A percentile compares a stretch with the other conserved stretches of the same genome.
Evolutionary conservation across 2,888 invertebrate species (phyloP).

Genomic region (Tinea trinotella): DNA sequence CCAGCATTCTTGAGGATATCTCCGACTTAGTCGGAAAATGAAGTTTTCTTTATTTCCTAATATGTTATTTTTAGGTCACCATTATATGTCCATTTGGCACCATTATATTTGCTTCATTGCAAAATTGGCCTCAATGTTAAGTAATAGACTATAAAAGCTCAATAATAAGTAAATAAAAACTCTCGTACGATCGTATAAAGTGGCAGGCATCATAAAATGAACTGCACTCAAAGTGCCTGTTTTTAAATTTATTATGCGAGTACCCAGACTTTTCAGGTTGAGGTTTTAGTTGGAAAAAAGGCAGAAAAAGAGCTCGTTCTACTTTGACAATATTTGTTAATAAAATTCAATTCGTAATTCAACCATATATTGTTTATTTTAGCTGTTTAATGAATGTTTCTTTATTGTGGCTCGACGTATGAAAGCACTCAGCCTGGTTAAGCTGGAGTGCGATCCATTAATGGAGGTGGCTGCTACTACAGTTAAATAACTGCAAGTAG

Average conservation of each 20-base stretch:
- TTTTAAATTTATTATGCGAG: constrained; percentile 40
- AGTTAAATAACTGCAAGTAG: no score
- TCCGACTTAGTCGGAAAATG: no score
- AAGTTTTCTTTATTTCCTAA: no score
- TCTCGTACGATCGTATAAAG: constrained; percentile 49
- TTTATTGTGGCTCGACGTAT: no score
- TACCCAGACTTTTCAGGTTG: neutral
- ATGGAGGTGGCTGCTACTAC: no score
- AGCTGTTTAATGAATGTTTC: no score
- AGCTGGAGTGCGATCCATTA: no score
- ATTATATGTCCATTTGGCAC: neutral
- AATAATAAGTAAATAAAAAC: constrained; percentile 61
- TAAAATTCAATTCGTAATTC: neutral
- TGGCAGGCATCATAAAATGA: constrained; percentile 47
- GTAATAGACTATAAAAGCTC: constrained; percentile 51
- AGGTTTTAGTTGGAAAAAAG: neutral
- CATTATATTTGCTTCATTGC: neutral
- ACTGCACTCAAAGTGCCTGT: constrained; percentile 52
- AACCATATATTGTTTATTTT: no score
- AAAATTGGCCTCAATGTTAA: neutral
- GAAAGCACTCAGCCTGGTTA: no score
- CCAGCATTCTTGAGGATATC: no score
- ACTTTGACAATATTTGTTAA: neutral
- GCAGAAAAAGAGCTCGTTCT: neutral
- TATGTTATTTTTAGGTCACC: neutral